Conservation (phyloP, 2,113 vertebrate genomes). For the Aythya baeri region DNA sequence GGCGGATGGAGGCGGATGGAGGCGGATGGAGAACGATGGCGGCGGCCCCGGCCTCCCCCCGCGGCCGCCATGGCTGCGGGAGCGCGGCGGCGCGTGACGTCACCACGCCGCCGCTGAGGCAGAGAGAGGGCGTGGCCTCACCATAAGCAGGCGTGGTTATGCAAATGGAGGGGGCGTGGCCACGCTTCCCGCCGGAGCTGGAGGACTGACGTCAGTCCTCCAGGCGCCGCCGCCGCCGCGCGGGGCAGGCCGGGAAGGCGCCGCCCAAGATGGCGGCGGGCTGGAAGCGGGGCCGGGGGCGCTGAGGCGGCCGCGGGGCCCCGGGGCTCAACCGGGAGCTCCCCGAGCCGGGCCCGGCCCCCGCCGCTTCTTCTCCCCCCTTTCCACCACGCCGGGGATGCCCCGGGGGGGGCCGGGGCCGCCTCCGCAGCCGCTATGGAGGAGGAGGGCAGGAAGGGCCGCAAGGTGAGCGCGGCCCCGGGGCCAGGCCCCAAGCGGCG, state of each 20-base stretch:
- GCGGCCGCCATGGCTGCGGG: fast-evolving
- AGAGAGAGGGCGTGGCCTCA: too few relatives aligned
- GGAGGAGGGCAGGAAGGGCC: constrained; percentile 93
- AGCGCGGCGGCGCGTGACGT: fast-evolving
- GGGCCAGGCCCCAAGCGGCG: too few relatives aligned
- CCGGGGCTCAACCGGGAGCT: too few relatives aligned
- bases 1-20: neutral
- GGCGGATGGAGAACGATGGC: neutral
- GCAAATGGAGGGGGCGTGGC: too few relatives aligned
- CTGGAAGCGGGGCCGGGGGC: constrained; percentile 82
- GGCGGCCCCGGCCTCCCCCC: fast-evolving
- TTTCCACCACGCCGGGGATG: constrained; percentile 24
- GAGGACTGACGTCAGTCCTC: constrained; percentile 37
- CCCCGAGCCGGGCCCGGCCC: neutral
- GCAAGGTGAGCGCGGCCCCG: constrained; percentile 80
- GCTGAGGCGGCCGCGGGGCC: constrained; percentile 9
- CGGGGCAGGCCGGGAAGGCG: constrained; percentile 79
- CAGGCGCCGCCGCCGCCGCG: neutral
- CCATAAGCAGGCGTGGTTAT: fast-evolving
- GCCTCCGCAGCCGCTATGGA: constrained; percentile 81
- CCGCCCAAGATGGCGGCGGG: constrained; percentile 95
- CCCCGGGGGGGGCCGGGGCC: constrained; percentile 49
- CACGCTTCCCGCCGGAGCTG: neutral
- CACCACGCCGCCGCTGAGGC: neutral
- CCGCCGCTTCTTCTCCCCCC: neutral